phyloP scores from a whole-genome alignment of 2,113 vertebrate species.

The Ondatra zibethicus region DNA sequence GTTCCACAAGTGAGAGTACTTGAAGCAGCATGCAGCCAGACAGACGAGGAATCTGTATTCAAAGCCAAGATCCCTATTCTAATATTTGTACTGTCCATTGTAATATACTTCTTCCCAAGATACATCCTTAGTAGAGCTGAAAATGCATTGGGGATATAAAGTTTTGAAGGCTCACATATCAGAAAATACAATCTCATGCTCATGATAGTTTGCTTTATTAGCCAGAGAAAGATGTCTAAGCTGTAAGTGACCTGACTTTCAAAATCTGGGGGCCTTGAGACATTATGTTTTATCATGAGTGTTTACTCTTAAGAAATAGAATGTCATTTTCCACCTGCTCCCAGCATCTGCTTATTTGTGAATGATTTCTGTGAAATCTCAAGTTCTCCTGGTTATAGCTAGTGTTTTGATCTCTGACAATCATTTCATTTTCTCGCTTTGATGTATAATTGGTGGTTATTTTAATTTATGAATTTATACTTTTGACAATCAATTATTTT shows the following conservation, averaged over 20 bases:
- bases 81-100: neutral
- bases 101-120: neutral
- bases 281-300: neutral
- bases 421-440: constrained; percentile 8
- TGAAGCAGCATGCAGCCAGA: neutral
- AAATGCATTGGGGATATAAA: neutral
- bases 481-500: neutral
- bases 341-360: neutral
- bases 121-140: neutral
- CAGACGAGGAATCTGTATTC: neutral
- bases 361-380: neutral
- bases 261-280: neutral
- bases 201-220: neutral
- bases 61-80: neutral
- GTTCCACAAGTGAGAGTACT: neutral
- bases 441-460: neutral
- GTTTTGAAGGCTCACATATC: neutral
- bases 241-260: constrained; percentile 2
- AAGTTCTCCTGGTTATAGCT: neutral
- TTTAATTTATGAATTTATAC: constrained; percentile 7
- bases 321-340: neutral
- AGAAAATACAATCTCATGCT: constrained; percentile 42
- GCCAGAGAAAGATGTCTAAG: constrained; percentile 4
- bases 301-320: constrained; percentile 42
- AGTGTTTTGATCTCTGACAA: constrained; percentile 38